Conservation (phyloP, 2,113 vertebrate species). For the Podarcis cretensis region DNA sequence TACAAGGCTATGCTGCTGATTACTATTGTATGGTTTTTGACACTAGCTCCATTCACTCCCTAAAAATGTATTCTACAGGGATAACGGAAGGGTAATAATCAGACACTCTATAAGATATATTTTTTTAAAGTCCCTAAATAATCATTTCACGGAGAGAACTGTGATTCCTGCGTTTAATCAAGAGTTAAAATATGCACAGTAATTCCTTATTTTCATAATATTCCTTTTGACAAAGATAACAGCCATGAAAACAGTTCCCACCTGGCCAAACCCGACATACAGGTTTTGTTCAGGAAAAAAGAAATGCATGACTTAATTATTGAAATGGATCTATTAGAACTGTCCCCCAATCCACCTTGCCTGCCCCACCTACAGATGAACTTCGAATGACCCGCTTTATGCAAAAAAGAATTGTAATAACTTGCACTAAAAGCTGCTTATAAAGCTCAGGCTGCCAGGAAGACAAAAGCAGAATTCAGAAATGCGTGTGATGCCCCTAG, state of each 20-base stretch:
- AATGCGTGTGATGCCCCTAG: constrained; percentile 67
- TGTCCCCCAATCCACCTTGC: constrained; percentile 76
- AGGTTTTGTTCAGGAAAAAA: constrained; percentile 82
- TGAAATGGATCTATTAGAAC: constrained; percentile 83
- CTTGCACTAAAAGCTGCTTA: constrained; percentile 76
- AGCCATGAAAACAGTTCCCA: constrained; percentile 78
- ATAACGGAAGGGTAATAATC: constrained; percentile 48
- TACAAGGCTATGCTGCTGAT: neutral
- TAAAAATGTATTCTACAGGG: neutral
- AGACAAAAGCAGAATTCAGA: constrained; percentile 70
- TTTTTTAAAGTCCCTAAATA: constrained; percentile 71
- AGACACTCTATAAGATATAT: constrained; percentile 50
- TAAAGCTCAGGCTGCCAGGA: constrained; percentile 69
- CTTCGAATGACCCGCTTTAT: constrained; percentile 80
- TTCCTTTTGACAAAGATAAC: constrained; percentile 84
- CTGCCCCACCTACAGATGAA: constrained; percentile 82
- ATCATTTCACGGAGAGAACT: constrained; percentile 68
- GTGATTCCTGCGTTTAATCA: constrained; percentile 78
- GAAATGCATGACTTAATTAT: constrained; percentile 85
- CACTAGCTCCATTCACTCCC: constrained; percentile 53
- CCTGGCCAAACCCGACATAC: constrained; percentile 82
- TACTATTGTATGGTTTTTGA: constrained; percentile 28
- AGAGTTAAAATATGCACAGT: constrained; percentile 78
- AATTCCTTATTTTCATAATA: constrained; percentile 84
- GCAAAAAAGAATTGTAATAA: constrained; percentile 80